A percentile compares a stretch with the other conserved stretches of the same genome.
phyloP scores from a whole-genome alignment of 2,113 vertebrate genomes.

The Prionailurus bengalensis region DNA sequence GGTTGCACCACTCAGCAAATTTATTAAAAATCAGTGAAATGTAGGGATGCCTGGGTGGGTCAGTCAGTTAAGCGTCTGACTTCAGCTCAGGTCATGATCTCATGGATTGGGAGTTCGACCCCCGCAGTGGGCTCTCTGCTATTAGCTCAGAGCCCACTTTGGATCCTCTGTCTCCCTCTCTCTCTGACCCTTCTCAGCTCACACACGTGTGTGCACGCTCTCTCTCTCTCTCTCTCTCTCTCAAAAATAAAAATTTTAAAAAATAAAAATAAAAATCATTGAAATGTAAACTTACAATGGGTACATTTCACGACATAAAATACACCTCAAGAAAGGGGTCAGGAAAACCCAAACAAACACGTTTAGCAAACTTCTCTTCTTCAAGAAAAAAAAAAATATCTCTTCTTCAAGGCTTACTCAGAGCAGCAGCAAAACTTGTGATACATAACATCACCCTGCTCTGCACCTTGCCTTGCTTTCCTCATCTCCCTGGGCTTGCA shows the following conservation, averaged over 20 bases:
- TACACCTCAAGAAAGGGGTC: neutral
- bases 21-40: neutral
- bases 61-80: too few relatives aligned
- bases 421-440: neutral
- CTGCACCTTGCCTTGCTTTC: neutral
- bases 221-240: too few relatives aligned
- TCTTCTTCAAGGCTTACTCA: neutral
- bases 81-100: too few relatives aligned
- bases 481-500: neutral
- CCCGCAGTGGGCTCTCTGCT: too few relatives aligned
- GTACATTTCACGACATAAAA: neutral
- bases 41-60: neutral
- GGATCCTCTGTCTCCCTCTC: too few relatives aligned
- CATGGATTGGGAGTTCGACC: too few relatives aligned
- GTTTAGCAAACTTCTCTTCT: neutral
- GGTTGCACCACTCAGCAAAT: neutral
- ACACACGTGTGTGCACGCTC: too few relatives aligned
- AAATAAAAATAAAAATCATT: neutral
- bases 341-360: neutral
- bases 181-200: too few relatives aligned
- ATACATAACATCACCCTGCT: fast-evolving
- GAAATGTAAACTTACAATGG: neutral
- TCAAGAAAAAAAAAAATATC: neutral
- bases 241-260: too few relatives aligned
- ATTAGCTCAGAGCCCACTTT: too few relatives aligned